Conservation (phyloP, 2,113 vertebrate genomes). For the Mionectes macconnelli region DNA sequence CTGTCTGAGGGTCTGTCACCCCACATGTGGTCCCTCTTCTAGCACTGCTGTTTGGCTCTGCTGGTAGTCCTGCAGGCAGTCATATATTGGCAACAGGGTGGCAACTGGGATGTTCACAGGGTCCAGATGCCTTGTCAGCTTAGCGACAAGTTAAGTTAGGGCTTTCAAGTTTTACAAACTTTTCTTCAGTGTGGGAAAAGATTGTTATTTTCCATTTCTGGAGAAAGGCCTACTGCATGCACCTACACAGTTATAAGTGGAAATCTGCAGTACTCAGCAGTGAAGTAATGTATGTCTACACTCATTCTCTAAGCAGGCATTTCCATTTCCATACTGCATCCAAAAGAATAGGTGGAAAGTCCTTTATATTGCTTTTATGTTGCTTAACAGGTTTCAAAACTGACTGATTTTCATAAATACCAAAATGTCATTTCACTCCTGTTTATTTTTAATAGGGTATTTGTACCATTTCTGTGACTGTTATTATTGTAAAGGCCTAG, state of each 20-base stretch:
- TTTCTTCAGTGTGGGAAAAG: background rate
- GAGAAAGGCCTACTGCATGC: background rate
- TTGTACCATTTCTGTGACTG: background rate
- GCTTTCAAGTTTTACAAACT: background rate
- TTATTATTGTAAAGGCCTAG: background rate
- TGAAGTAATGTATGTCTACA: background rate
- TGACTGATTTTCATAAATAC: background rate
- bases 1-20: background rate
- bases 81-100: rapidly evolving
- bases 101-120: background rate
- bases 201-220: background rate
- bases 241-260: background rate
- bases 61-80: background rate
- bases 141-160: background rate
- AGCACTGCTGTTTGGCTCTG: rapidly evolving
- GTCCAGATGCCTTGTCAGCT: background rate
- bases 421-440: background rate
- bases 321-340: background rate
- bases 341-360: background rate
- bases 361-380: background rate
- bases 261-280: background rate
- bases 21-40: rapidly evolving
- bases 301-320: background rate
- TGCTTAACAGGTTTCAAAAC: background rate
- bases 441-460: background rate